phyloP scores from a whole-genome alignment of 2,797 vertebrate genomes.

The Macropus fuliginosus region DNA sequence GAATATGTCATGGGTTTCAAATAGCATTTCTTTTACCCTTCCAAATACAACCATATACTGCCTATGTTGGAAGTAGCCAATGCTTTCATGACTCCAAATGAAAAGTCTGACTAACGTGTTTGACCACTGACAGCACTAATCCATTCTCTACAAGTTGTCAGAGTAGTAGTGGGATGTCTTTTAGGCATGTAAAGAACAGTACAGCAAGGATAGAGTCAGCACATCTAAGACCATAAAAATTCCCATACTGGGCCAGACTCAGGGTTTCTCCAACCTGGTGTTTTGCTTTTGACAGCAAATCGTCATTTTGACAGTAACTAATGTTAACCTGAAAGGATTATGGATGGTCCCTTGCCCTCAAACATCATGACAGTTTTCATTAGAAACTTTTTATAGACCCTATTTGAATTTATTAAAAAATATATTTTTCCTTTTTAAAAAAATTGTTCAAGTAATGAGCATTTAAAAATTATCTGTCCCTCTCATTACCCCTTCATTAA shows the following conservation, averaged over 20 bases:
- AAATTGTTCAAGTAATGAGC: not conserved
- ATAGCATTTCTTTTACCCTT: not conserved
- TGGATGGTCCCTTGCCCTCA: slow-evolving; percentile 22
- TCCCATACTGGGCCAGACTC: not conserved
- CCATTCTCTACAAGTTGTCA: not conserved
- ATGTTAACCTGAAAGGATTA: slow-evolving; percentile 23
- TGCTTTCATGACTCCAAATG: not conserved
- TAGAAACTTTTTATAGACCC: slow-evolving; percentile 3
- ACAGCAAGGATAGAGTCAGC: not conserved
- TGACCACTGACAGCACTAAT: not conserved
- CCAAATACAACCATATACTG: not conserved
- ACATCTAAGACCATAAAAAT: not conserved
- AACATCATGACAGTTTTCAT: slow-evolving; percentile 27
- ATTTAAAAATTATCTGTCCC: not conserved
- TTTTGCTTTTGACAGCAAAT: not conserved
- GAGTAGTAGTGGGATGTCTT: not conserved
- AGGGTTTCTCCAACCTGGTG: not conserved
- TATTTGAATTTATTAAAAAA: slow-evolving; percentile 22
- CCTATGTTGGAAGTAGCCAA: not conserved
- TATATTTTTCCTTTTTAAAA: not conserved
- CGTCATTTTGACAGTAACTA: not conserved
- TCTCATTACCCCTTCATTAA: not conserved
- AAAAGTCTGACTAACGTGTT: not conserved
- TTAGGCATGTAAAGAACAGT: not conserved
- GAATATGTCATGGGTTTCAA: not conserved